Percentiles rank a stretch among this genome's conserved stretches.
Evolutionary conservation across 30 jellyfish, hydroid and myxozoan genomes (phyloP).

Genomic region (Hydra vulgaris): DNA sequence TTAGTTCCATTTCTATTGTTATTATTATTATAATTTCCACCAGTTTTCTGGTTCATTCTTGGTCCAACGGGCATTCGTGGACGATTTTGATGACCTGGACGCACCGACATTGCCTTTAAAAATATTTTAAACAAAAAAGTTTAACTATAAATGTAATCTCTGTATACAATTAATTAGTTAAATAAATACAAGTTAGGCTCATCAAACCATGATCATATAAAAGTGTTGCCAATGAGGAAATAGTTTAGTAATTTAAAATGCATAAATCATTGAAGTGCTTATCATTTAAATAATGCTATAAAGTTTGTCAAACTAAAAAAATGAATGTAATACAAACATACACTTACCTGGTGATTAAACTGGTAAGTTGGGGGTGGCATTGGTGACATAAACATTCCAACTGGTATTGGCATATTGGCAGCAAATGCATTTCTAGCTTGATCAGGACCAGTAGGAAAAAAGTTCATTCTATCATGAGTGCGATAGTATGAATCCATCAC

Average conservation of each 20-base stretch:
- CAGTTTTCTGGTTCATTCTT: slow-evolving; percentile 55
- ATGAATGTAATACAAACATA: not conserved
- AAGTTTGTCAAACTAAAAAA: not conserved
- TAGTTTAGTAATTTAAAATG: no score
- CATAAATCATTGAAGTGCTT: no score
- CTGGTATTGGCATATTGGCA: slow-evolving; percentile 92
- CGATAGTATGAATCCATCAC: slow-evolving; percentile 91
- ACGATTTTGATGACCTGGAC: slow-evolving; percentile 88
- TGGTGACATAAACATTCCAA: slow-evolving; percentile 91
- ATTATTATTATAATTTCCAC: slow-evolving; percentile 40
- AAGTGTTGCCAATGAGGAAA: no score
- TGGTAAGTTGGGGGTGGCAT: slow-evolving; percentile 96
- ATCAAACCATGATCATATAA: no score
- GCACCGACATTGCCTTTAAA: slow-evolving; percentile 66
- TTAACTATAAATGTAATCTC: no score
- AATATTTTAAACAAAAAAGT: slow-evolving; percentile 2
- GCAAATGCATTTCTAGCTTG: slow-evolving; percentile 97
- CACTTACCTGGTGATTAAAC: slow-evolving; percentile 68
- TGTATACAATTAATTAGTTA: not conserved
- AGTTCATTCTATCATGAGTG: slow-evolving; percentile 94
- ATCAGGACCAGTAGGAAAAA: slow-evolving; percentile 98
- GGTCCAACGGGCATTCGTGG: slow-evolving; percentile 36
- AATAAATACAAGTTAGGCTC: no score
- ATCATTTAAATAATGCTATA: no score
- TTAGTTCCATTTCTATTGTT: slow-evolving; percentile 13